phyloP scores from a whole-genome alignment of 2,888 invertebrate species.

The Ceratothoa steindachneri region DNA sequence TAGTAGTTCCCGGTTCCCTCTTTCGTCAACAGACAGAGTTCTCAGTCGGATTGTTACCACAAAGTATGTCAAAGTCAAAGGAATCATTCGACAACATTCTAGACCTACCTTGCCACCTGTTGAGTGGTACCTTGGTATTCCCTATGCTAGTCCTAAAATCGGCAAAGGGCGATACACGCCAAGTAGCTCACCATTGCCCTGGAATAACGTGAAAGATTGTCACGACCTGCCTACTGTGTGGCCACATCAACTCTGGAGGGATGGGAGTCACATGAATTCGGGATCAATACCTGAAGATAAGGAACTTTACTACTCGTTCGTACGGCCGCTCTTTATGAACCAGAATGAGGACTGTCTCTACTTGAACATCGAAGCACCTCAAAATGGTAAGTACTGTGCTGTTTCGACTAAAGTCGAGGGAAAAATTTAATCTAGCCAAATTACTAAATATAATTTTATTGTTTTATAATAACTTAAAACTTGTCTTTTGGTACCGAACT shows the following conservation, averaged over 20 bases:
- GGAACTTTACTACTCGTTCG: constrained; percentile 49
- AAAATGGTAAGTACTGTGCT: constrained; percentile 40
- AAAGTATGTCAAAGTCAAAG: constrained; percentile 82
- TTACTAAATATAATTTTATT: too few species aligned
- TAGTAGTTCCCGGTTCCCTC: too few species aligned
- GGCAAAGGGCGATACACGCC: constrained; percentile 59
- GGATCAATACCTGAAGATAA: constrained; percentile 49
- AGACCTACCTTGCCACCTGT: constrained; percentile 65
- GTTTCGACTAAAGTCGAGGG: too few species aligned
- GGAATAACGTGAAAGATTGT: constrained; percentile 51
- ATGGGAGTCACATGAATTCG: background rate
- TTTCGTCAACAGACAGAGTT: constrained; percentile 71
- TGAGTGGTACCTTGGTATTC: constrained; percentile 87
- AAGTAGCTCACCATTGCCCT: constrained; percentile 54
- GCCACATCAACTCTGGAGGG: constrained; percentile 51
- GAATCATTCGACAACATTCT: constrained; percentile 57
- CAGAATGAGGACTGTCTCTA: constrained; percentile 51
- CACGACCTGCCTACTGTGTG: constrained; percentile 52
- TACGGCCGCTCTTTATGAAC: constrained; percentile 53
- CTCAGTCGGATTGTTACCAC: constrained; percentile 77
- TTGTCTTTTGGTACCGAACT: too few species aligned
- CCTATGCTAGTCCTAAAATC: constrained; percentile 86
- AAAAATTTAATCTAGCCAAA: too few species aligned
- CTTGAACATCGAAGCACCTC: constrained; percentile 48
- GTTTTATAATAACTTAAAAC: too few species aligned